Evolutionary conservation across 2,113 vertebrate genomes (phyloP).

Genomic region (Otolemur garnettii): DNA sequence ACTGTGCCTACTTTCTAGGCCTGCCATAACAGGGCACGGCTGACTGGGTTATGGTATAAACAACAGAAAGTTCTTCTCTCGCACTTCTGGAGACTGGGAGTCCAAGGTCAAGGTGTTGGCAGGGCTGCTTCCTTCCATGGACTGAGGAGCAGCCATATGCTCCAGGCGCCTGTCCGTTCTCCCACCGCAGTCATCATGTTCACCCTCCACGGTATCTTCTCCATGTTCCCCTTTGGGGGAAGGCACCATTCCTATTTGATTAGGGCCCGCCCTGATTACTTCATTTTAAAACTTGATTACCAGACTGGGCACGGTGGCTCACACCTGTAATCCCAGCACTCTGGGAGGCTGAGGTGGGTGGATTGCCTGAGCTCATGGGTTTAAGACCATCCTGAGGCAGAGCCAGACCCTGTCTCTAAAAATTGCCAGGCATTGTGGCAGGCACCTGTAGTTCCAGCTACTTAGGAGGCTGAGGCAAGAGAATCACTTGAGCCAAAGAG

Average conservation of each 20-base stretch:
- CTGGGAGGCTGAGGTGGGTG: too few species aligned
- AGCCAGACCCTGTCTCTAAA: too few species aligned
- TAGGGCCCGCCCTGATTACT: too few species aligned
- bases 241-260: not conserved
- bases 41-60: not conserved
- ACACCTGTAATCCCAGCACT: too few species aligned
- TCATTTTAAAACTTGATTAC: not conserved
- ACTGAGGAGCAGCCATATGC: accelerated
- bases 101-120: not conserved
- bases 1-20: accelerated
- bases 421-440: too few species aligned
- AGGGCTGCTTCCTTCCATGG: not conserved
- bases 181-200: too few species aligned
- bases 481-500: too few species aligned
- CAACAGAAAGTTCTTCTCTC: not conserved
- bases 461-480: too few species aligned
- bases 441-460: too few species aligned
- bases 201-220: not conserved
- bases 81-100: not conserved
- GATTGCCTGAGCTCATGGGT: too few species aligned
- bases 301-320: too few species aligned
- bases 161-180: not conserved
- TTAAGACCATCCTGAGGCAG: too few species aligned
- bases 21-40: accelerated
- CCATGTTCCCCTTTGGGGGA: not conserved